These are phyloP conservation scores for Holocentrus rufus DNA, from an alignment of 2,797 vertebrate species.

Conservation along the genomic window DNA sequence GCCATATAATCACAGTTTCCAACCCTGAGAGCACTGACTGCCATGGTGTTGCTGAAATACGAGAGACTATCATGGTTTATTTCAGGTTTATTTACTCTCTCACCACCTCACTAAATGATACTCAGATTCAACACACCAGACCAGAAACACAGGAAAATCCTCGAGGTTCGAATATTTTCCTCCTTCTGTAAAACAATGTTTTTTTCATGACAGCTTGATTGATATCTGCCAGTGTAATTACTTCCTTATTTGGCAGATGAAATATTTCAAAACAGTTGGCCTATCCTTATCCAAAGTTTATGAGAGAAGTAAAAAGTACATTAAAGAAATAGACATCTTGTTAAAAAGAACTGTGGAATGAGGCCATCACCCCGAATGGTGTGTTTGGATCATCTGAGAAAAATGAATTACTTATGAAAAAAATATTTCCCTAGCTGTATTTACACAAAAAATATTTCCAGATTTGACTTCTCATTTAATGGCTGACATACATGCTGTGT, in stretches of 20 bases:
- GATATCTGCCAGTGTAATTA: conserved; percentile 75
- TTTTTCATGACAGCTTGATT: conserved; percentile 60
- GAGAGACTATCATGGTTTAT: conserved; percentile 73
- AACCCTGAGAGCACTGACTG: conserved; percentile 56
- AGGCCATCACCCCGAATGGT: conserved; percentile 71
- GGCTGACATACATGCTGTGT: conserved; percentile 75
- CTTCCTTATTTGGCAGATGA: conserved; percentile 77
- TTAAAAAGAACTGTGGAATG: conserved; percentile 75
- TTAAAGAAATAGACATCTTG: conserved; percentile 74
- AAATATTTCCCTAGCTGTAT: conserved; percentile 73
- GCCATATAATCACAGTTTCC: conserved; percentile 81
- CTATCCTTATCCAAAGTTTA: conserved; percentile 73
- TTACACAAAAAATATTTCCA: conserved; percentile 80
- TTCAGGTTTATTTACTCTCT: conserved; percentile 79
- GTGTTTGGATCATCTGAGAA: conserved; percentile 74
- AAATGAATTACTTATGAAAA: conserved; percentile 72
- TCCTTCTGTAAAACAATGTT: conserved; percentile 69
- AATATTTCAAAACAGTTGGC: conserved; percentile 73
- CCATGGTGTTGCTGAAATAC: conserved; percentile 62
- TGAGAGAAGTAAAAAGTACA: conserved; percentile 68
- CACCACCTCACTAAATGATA: conserved; percentile 71
- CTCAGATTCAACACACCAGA: conserved; percentile 50
- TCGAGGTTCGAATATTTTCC: conserved; percentile 60
- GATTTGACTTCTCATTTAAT: conserved; percentile 80
- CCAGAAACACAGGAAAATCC: conserved; percentile 70